phyloP scores from a whole-genome alignment of 2,797 vertebrate species.

The Oryzias dopingdopingensis region DNA sequence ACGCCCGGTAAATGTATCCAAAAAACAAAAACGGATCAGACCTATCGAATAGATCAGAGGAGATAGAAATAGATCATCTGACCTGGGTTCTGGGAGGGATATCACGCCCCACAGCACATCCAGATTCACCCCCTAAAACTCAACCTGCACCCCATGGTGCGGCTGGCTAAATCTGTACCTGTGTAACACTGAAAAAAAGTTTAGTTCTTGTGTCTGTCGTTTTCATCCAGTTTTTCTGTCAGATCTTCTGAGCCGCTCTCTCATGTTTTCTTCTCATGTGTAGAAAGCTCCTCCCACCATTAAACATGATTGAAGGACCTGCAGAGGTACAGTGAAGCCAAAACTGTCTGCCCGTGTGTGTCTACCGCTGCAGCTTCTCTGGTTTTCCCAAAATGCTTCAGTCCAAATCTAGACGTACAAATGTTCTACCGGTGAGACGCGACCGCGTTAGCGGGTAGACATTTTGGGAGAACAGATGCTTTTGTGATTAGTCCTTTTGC shows the following conservation, averaged over 20 bases:
- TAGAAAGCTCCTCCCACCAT: conserved; percentile 86
- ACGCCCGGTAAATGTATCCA: too few relatives aligned
- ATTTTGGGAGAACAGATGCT: conserved; percentile 57
- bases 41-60: too few relatives aligned
- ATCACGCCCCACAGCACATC: too few relatives aligned
- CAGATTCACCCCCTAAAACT: too few relatives aligned
- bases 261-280: conserved; percentile 68
- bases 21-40: too few relatives aligned
- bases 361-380: conserved; percentile 20
- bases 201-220: too few relatives aligned
- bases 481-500: conserved; percentile 29
- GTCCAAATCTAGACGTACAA: conserved; percentile 3
- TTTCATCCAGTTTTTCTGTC: neutral
- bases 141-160: too few relatives aligned
- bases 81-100: too few relatives aligned
- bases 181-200: too few relatives aligned
- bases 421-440: neutral
- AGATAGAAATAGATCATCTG: too few relatives aligned
- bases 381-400: conserved; percentile 54
- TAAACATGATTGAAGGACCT: conserved; percentile 80
- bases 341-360: conserved; percentile 57
- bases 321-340: conserved; percentile 85
- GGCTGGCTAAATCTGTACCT: too few relatives aligned
- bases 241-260: conserved; percentile 15
- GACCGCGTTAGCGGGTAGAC: neutral